Base-by-base conservation (phyloP, 1,140 invertebrate genomes). In the Aphelinus atriplicis region DNA sequence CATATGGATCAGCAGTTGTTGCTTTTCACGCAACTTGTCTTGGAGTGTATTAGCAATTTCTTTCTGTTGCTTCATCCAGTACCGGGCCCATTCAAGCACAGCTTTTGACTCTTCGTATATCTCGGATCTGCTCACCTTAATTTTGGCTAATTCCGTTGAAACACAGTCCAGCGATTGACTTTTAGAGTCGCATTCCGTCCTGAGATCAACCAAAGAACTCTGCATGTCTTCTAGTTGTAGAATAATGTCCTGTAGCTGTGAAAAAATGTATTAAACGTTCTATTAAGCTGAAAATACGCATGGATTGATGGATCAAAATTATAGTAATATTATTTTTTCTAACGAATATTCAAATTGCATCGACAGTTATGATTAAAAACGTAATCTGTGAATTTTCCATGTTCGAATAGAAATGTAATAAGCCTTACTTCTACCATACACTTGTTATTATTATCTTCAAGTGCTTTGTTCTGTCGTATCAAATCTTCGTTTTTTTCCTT, bases 61-160 rank as follows among this genome's bases (percentile, higher is more conserved):
- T 46, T 79, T 79, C 60, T 86, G 84, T 47, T 86, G 79, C 46
- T 81, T 80, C 75, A 87, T 83, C 81, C 81, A 87, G 1, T 74
- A 60, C 3, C 83, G 80, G 51, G 85, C 84, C 57, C 83, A 80
- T 2, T 73, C 77, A 45, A 87, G 78, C 46, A 85, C 80, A 45
- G 78, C 61, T 53, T 85, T 79, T 0, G 83, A 84, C 73, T 86
- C 84, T 43, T 83, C 83, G 43, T 78, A 84, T 7, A 84, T 78
- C 73, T 86, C 81, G 1, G 81, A 80, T 76, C 81, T 80, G 58
- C 80, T 82, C 0, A 80, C 62, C 7, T 82, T 81, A 61, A 79
- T 77, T 58, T 83, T 77, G 5, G 75, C 81, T 42, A 85, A 80
- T 73, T 86, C 84, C 1, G 77, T 78, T 7, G 82, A 81, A n/a